Base-by-base conservation (phyloP, 92 coral and sea anemone species). In the Montipora capitata region DNA sequence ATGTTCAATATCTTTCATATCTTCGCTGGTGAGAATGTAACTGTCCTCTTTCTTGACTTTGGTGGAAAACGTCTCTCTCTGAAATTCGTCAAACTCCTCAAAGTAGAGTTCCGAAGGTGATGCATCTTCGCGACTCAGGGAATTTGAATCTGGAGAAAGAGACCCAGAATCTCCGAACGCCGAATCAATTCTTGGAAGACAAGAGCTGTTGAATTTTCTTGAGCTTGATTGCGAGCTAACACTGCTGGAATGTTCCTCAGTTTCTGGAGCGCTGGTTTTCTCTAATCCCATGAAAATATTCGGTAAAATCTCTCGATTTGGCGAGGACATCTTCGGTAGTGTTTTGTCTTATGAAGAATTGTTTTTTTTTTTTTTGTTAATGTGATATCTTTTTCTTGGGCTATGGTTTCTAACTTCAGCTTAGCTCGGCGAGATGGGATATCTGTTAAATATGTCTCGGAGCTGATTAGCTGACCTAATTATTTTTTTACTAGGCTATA, bases 1-100 rank as follows among this genome's bases (percentile, higher is more conserved):
- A 63, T 66, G 68, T 58, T 84, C 96, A 56, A 95, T 95, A 35
- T 93, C 93, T 81, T 84, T 88, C 68, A 92, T 93, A 18, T 95
- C 98, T 51, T 85, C 79, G 58, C 48, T 78, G 11, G 89, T 80
- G 70, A 95, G 84, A 68, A 88, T 77, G 8, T 74, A 73, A 73
- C 10, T 49, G 48, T 58, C 48, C 20, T 83, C 79, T 42, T 51
- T 75, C 42, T 66, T 42, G 10, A 17, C 73, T 2, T 42, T 52
- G 13, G 63, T 39, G 16, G 87, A 59, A 1, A 58, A 27, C 49
- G 42, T 72, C 52, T 72, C 79, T 17, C 49, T 20, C 8, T 70
- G 77, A 81, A 81, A 40, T 3, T 81, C 79, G 49, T 83, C 79
- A 56, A 73, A 83, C 20, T 72, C 87, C 9, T 72, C 87, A 35